Evolutionary conservation across 2,888 invertebrate genomes (phyloP), one percentile per base, ranked within the genome.

Genomic region (Diarsia mendica): DNA sequence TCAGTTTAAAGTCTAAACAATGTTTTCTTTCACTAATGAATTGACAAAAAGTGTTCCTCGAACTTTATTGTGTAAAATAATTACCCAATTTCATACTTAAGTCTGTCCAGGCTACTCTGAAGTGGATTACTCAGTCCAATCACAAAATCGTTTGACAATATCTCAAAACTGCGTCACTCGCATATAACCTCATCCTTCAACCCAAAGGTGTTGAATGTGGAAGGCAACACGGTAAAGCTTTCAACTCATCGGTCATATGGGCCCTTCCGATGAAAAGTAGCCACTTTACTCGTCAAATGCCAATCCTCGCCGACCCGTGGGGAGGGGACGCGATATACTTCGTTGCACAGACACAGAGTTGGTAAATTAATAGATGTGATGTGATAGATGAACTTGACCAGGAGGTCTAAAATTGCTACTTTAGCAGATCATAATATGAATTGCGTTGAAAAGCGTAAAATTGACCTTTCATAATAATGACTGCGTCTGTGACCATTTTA

Each of bases 211-310:
- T 89, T 89, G 86, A 85, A 83, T 79, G 72, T 78, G 49, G 87
- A 89, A 90, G 90, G 92, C 89, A 92, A 96, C 96, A 96, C 88
- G 94, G 94, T 90, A 95, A 96, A 92, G 95, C 95, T 96, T 94
- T 96, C 92, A 95, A 92, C 90, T 91, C 92, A 95, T 96, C 95
- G 95, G 93, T 95, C 95, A 95, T 92, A 91, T 90, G 89, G 91
- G 92, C 93, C 94, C 91, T 93, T 92, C 88, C 92, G 93, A 94
- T 95, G 95, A 94, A 94, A 95, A 95, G 94, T 95, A 93, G 91
- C 95, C 95, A 95, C 95, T 96, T 96, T 94, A 91, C 93, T 93
- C 94, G 95, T 96, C 96, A 95, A 93, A 93, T 87, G 95, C 93
- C 95, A 95, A 94, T 95, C 94, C 90, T 80, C 82, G 75, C 67